These are phyloP conservation scores for Pterostichus niger DNA, from an alignment of 2,888 invertebrate species.

Conservation along the genomic window DNA sequence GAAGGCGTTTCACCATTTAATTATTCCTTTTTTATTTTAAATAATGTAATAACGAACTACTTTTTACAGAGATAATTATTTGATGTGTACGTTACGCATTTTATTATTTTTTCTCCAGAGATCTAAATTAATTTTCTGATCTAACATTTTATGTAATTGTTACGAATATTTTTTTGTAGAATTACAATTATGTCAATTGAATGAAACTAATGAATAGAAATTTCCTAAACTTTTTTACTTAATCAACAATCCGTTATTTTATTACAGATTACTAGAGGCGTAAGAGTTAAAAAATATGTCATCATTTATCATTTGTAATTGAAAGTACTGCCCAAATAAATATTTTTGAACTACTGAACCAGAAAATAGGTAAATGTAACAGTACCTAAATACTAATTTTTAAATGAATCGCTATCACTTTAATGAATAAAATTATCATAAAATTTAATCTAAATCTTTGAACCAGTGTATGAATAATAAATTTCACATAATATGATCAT, in stretches of 20 bases:
- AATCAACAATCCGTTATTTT: neutral
- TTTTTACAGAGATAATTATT: slow-evolving; percentile 25
- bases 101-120: slow-evolving; percentile 4
- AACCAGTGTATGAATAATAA: slow-evolving; percentile 10
- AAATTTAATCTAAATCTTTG: neutral
- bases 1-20: slow-evolving; percentile 12
- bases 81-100: neutral
- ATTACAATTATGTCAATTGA: neutral
- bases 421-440: slow-evolving; percentile 41
- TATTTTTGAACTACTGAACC: neutral
- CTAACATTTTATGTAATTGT: slow-evolving; percentile 23
- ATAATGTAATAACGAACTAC: neutral
- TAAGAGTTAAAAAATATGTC: neutral
- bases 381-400: slow-evolving; percentile 20
- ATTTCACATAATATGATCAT: neutral
- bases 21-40: slow-evolving; percentile 18
- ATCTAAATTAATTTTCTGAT: slow-evolving; percentile 32
- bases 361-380: slow-evolving; percentile 33
- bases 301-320: slow-evolving; percentile 12
- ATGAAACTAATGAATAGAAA: neutral
- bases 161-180: slow-evolving; percentile 2
- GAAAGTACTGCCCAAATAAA: slow-evolving; percentile 15
- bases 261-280: too few relatives aligned
- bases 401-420: slow-evolving; percentile 34
- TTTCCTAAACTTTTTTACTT: neutral